Evolutionary conservation across 2,113 vertebrate species (phyloP).

Genomic region (Hemibagrus wyckioides): DNA sequence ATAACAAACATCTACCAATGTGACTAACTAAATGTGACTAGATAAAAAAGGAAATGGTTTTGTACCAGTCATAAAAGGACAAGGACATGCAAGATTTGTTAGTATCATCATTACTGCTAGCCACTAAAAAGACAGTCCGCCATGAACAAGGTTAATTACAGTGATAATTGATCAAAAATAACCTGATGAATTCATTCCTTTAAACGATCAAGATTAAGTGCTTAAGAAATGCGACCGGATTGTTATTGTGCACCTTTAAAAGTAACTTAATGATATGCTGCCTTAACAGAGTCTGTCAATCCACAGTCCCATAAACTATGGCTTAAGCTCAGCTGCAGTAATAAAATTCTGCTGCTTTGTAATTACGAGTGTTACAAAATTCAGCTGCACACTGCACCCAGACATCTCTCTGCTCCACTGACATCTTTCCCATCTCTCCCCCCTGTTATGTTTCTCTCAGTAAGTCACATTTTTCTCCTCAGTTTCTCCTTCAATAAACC

Average conservation of each 20-base stretch:
- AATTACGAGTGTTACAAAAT: slow-evolving; percentile 21
- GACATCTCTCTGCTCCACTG: background rate
- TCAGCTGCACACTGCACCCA: slow-evolving; percentile 20
- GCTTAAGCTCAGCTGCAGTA: slow-evolving; percentile 21
- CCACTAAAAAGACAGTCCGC: slow-evolving; percentile 4
- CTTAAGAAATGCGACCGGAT: background rate
- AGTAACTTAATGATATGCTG: background rate
- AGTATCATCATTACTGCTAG: background rate
- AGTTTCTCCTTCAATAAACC: background rate
- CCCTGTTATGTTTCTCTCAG: background rate
- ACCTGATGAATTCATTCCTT: background rate
- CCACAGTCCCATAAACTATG: background rate
- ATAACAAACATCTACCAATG: background rate
- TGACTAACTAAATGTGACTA: background rate
- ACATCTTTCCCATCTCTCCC: background rate
- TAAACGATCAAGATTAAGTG: background rate
- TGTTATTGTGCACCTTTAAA: slow-evolving; percentile 1
- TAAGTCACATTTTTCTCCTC: background rate
- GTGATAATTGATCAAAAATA: background rate
- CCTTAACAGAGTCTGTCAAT: background rate
- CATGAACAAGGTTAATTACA: background rate
- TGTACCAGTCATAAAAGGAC: slow-evolving; percentile 20
- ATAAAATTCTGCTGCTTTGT: slow-evolving; percentile 20
- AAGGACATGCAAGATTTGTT: background rate
- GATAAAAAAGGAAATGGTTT: background rate